Conservation (phyloP, 2,797 vertebrate genomes). For the Melanotaenia trifasciata region DNA sequence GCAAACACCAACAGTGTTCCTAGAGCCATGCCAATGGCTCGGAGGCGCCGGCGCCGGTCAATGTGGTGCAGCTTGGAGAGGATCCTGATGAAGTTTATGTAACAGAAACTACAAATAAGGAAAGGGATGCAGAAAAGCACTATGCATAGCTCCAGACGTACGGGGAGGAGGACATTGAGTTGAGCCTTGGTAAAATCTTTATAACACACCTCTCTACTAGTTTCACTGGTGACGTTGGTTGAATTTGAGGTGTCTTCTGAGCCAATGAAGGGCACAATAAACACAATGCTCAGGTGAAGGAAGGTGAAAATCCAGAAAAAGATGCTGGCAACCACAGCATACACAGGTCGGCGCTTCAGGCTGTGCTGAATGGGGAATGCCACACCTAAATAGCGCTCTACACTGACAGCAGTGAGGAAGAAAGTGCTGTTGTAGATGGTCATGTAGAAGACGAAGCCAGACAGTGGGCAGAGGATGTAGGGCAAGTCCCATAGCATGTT, state of each 20-base stretch:
- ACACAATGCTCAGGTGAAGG: constrained; percentile 83
- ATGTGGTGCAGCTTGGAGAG: constrained; percentile 86
- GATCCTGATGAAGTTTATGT: constrained; percentile 88
- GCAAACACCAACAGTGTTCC: constrained; percentile 89
- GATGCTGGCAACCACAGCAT: constrained; percentile 81
- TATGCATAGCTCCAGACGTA: constrained; percentile 88
- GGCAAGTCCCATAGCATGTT: constrained; percentile 80
- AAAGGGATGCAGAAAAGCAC: constrained; percentile 90
- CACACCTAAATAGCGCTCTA: constrained; percentile 87
- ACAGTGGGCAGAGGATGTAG: constrained; percentile 83
- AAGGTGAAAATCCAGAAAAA: constrained; percentile 83
- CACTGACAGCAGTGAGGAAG: constrained; percentile 85
- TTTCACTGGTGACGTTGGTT: fast-evolving
- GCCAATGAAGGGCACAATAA: constrained; percentile 78
- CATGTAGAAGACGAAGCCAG: constrained; percentile 86
- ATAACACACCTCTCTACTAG: constrained; percentile 78
- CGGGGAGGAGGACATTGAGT: constrained; percentile 82
- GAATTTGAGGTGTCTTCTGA: fast-evolving
- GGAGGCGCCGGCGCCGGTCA: constrained; percentile 76
- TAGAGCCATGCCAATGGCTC: constrained; percentile 89
- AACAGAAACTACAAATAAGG: constrained; percentile 88
- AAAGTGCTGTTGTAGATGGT: constrained; percentile 89
- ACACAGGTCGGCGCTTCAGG: constrained; percentile 77
- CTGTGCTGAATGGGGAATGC: constrained; percentile 86
- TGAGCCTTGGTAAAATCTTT: constrained; percentile 81